phyloP scores from a whole-genome alignment of 2,797 vertebrate genomes.

The Pteropus rufus region DNA sequence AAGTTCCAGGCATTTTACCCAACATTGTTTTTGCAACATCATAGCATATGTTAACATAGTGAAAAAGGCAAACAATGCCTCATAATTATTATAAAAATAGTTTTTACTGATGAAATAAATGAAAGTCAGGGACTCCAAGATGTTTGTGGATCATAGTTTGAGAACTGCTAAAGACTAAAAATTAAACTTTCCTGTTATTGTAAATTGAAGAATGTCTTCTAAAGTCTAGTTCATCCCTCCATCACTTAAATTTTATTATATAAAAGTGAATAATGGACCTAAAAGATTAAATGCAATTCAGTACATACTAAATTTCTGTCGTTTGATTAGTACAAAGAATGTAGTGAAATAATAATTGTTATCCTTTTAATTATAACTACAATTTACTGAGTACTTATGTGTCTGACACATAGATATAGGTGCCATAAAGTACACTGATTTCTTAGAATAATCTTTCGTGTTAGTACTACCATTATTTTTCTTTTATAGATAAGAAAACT shows the following conservation, averaged over 20 bases:
- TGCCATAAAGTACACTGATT: neutral
- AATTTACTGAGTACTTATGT: neutral
- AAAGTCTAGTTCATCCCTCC: neutral
- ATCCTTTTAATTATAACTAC: neutral
- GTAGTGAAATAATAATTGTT: neutral
- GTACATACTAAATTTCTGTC: neutral
- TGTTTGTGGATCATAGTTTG: neutral
- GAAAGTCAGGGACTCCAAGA: neutral
- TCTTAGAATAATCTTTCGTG: neutral
- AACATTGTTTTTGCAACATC: neutral
- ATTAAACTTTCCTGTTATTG: neutral
- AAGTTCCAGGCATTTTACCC: neutral
- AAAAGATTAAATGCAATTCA: neutral
- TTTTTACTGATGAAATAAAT: neutral
- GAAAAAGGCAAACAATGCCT: neutral
- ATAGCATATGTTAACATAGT: neutral
- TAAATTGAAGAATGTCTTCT: neutral
- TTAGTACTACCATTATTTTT: neutral
- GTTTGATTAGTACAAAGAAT: neutral
- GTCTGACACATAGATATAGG: neutral
- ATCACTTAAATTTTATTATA: neutral
- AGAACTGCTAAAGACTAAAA: neutral
- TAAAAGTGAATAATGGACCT: neutral
- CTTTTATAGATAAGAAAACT: neutral
- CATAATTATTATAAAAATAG: neutral